These are phyloP conservation scores for Alouatta palliata DNA, from an alignment of 2,113 vertebrate species.

Conservation along the genomic window DNA sequence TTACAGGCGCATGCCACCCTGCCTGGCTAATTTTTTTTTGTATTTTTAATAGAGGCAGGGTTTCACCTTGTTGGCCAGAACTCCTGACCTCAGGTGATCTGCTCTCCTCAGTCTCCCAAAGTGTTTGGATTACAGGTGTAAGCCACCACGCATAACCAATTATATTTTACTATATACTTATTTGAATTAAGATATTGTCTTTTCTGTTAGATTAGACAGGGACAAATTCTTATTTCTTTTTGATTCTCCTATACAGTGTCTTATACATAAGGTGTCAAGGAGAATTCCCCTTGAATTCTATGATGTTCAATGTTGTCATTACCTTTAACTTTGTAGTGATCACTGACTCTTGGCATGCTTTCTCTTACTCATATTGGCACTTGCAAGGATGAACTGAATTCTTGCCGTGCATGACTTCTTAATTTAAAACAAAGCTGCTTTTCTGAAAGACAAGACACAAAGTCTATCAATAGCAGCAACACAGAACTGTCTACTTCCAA, in stretches of 20 bases:
- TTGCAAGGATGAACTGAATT: not conserved
- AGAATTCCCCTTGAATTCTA: not conserved
- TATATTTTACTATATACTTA: not conserved
- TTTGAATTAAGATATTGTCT: not conserved
- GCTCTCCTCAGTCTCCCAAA: too few relatives aligned
- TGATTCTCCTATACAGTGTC: not conserved
- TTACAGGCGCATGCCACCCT: too few relatives aligned
- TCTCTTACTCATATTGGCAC: not conserved
- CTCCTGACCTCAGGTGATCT: too few relatives aligned
- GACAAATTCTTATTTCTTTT: not conserved
- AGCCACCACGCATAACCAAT: not conserved
- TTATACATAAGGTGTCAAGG: not conserved
- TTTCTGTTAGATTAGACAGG: not conserved
- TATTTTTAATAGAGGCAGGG: too few relatives aligned
- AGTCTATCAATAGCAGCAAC: not conserved
- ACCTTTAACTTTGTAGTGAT: not conserved
- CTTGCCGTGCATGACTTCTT: not conserved
- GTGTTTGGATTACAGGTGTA: too few relatives aligned
- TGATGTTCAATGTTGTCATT: not conserved
- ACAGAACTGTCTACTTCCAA: not conserved
- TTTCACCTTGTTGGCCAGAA: too few relatives aligned
- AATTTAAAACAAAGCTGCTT: constrained; percentile 30
- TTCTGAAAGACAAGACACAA: not conserved
- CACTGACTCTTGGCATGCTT: not conserved
- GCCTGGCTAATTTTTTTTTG: too few relatives aligned